Evolutionary conservation across 2,113 vertebrate genomes (phyloP).

Genomic region (Pteruthius melanotis): DNA sequence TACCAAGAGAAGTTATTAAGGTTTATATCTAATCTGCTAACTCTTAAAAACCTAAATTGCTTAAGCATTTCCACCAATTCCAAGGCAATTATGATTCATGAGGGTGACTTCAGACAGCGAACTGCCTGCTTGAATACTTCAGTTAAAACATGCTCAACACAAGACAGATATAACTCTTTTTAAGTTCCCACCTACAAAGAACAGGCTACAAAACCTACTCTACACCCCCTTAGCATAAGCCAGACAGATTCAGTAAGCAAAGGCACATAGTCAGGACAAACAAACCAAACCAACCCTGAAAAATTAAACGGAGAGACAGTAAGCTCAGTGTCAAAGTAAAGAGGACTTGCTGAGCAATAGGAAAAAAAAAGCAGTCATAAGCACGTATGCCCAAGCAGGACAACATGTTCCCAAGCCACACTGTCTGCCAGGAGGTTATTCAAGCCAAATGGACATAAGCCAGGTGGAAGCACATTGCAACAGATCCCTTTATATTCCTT

Average conservation of each 20-base stretch:
- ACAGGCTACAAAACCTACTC: neutral
- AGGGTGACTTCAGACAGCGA: neutral
- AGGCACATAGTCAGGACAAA: neutral
- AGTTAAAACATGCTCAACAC: neutral
- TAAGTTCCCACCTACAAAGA: neutral
- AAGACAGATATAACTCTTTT: accelerated
- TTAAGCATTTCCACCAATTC: neutral
- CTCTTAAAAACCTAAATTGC: neutral
- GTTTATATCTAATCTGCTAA: neutral
- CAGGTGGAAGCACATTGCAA: neutral
- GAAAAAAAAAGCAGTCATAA: neutral
- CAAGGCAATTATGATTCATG: neutral
- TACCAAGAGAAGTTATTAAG: neutral
- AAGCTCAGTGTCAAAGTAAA: neutral
- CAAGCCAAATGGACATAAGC: neutral
- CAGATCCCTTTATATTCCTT: neutral
- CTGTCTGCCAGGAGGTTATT: neutral
- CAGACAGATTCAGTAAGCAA: neutral
- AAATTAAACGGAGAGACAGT: neutral
- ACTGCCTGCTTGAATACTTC: neutral
- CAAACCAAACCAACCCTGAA: neutral
- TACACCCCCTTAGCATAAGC: neutral
- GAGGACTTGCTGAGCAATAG: neutral
- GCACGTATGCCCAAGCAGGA: neutral
- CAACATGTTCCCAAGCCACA: neutral